Conservation (phyloP, 53 echinoderm and acorn worm genomes). For the Temnopleurus reevesii region DNA sequence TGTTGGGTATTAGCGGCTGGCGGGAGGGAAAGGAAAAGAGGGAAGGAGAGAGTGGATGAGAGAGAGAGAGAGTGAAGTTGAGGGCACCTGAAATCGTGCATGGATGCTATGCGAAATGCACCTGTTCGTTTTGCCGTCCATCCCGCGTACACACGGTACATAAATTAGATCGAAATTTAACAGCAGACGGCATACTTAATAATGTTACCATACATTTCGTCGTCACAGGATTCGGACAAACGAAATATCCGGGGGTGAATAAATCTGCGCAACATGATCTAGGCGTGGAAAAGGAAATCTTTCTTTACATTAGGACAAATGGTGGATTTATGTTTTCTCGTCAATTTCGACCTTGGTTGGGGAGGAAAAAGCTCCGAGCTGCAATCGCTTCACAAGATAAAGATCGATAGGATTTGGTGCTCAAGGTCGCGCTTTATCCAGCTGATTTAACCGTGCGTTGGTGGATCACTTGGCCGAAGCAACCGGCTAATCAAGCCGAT, state of each 20-base stretch:
- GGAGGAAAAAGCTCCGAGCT: not conserved
- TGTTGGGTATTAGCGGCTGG: not conserved
- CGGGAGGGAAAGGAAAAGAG: too few species aligned
- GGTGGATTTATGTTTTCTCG: not conserved
- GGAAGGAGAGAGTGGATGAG: too few species aligned
- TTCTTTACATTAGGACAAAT: not conserved
- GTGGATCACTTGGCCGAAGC: constrained; percentile 38
- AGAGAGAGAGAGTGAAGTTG: not conserved
- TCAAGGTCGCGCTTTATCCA: constrained; percentile 43
- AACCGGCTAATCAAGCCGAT: constrained; percentile 12
- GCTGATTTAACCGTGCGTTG: constrained; percentile 39
- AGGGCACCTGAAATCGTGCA: constrained; percentile 1
- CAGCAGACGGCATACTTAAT: constrained; percentile 24
- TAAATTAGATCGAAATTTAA: constrained; percentile 34
- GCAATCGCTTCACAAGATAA: constrained; percentile 17
- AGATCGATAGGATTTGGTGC: constrained; percentile 27
- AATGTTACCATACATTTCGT: constrained; percentile 4
- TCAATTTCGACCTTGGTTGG: not conserved
- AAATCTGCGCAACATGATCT: not conserved
- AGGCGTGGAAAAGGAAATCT: not conserved
- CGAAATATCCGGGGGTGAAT: not conserved
- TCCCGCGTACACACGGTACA: constrained; percentile 11
- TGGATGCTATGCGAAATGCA: too few species aligned
- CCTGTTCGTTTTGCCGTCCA: not conserved
- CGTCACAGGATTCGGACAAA: not conserved